Evolutionary conservation across 2,888 invertebrate species (phyloP), one percentile per base, ranked within the genome.

Genomic region (Pollenia angustigena): DNA sequence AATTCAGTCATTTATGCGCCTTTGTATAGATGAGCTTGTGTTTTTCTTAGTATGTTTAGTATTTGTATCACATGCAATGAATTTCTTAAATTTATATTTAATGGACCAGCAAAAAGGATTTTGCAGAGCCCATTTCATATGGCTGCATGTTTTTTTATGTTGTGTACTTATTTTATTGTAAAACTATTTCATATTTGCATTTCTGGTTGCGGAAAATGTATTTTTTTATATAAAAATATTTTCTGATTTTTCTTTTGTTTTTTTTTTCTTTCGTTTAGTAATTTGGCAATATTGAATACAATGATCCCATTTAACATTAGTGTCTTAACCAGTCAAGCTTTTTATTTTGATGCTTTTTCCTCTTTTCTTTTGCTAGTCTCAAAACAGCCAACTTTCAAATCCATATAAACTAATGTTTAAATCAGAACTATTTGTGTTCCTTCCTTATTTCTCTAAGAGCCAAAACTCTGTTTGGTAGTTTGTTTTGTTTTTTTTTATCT

Each of bases 301-400:
- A 79, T 76, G 85, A 87, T 80, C 85, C 79, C 82, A 82, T 87
- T 84, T 84, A 81, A 74, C 68, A 81, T 81, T 87, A 87, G 84
- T 81, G 81, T 78, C 79, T 84, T 84, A 87, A 84, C 71, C 80
- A 87, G 87, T 76, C 72, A 74, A 80, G 46, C 18, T 74, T 74
- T 74, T 64, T 81, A 64, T 64, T 81, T 64, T 64, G 16, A 81
- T 40, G 62, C n/a, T 52, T 11, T 62, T 72, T 78, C n/a, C 2
- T 68, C 12, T 32, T n/a, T 60, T 52, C 50, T 62, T 56, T 78
- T 83, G 16, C 10, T n/a, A 60, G 62, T 74, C 72, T 66, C 48
- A 48, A 44, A 84, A 56, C 72, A 81, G 84, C 78, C 81, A 87
- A 81, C 44, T 72, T 72, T 76, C 68, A 79, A 74, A 58, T 72